Percentiles rank a stretch among this genome's conserved stretches.
Conservation (phyloP, 2,113 vertebrate species). For the Erythrocercus mccallii region DNA sequence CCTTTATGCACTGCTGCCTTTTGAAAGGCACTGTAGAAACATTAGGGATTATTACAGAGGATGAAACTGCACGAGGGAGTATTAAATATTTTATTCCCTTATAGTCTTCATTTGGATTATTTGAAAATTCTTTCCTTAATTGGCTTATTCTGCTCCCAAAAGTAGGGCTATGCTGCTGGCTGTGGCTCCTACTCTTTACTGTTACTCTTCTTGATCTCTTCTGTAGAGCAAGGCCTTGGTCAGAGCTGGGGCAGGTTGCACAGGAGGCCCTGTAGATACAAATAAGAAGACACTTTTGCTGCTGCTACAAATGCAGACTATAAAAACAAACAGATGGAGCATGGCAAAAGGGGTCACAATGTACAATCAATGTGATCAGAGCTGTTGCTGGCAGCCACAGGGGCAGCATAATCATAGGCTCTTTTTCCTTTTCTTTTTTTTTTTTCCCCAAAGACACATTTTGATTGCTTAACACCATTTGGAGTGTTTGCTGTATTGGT, state of each 20-base stretch:
- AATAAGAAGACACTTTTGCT: not conserved
- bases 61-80: not conserved
- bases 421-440: not conserved
- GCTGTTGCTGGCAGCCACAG: not conserved
- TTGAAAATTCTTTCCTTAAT: not conserved
- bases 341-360: constrained; percentile 9
- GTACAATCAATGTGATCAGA: not conserved
- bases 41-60: not conserved
- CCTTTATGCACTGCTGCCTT: not conserved
- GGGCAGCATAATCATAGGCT: not conserved
- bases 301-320: not conserved
- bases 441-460: not conserved
- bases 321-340: constrained; percentile 37
- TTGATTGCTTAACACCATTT: not conserved
- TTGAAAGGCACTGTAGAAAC: not conserved
- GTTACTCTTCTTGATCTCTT: not conserved
- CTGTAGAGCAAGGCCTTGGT: not conserved
- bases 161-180: not conserved
- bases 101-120: constrained; percentile 24
- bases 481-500: not conserved
- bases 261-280: not conserved
- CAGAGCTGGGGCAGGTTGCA: not conserved
- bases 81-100: constrained; percentile 39
- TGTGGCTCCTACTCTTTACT: not conserved
- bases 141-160: not conserved